phyloP scores from a whole-genome alignment of 37 sponge, comb jelly and placozoan genomes.

The Axinella damicornis region DNA sequence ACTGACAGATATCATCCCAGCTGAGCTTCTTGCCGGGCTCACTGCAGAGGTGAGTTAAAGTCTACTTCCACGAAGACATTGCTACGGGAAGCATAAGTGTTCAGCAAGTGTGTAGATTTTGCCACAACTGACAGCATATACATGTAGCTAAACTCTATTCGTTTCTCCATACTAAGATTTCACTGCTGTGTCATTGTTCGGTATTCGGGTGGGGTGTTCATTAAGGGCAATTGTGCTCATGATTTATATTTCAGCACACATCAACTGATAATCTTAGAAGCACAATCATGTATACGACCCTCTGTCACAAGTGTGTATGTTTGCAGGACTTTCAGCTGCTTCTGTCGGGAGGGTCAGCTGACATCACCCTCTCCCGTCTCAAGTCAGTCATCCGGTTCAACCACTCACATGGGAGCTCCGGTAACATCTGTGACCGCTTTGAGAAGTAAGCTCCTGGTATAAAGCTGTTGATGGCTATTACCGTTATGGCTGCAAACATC shows the following conservation, averaged over 20 bases:
- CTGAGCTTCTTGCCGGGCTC: constrained; percentile 78
- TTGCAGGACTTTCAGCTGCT: constrained; percentile 91
- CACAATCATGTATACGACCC: too few relatives aligned
- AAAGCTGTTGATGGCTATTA: background rate
- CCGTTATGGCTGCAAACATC: background rate
- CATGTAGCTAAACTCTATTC: too few relatives aligned
- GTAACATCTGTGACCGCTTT: constrained; percentile 61
- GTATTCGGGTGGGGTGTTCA: background rate
- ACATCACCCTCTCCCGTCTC: constrained; percentile 74
- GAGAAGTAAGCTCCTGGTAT: constrained; percentile 80
- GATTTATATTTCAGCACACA: too few relatives aligned
- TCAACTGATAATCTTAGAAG: too few relatives aligned
- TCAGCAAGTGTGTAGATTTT: too few relatives aligned
- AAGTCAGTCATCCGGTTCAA: constrained; percentile 81
- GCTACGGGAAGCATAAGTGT: too few relatives aligned
- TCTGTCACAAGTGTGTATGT: background rate
- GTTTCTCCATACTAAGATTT: too few relatives aligned
- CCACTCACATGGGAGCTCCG: constrained; percentile 66
- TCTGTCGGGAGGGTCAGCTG: constrained; percentile 88
- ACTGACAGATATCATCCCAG: constrained; percentile 79
- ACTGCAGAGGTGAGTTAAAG: constrained; percentile 83
- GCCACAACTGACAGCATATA: background rate
- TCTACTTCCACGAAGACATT: too few relatives aligned
- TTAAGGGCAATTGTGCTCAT: too few relatives aligned
- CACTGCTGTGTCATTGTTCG: too few relatives aligned